Evolutionary conservation across 2,888 invertebrate species (phyloP), one percentile per base, ranked within the genome.

Genomic region (Venusia cambrica): DNA sequence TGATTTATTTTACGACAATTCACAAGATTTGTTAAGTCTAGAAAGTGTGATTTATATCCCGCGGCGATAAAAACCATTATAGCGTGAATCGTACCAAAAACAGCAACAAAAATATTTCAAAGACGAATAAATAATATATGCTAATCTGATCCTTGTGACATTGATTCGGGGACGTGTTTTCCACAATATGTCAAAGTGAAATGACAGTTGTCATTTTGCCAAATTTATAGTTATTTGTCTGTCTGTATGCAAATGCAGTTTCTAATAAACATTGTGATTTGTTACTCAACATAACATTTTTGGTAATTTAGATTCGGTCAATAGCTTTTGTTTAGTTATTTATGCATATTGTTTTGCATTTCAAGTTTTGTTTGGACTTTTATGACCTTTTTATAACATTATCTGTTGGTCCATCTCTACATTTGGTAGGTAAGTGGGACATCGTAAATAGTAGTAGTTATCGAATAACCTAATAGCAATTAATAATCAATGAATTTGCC

Each of bases 191-290:
- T 52, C 50, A 51, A 11, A 14, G 26, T 10, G 24, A 38, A 42
- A 38, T 50, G 57, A 48, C 51, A 51, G 20, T 48, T 45, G 40
- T 51, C 42, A 46, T 45, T 34, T 29, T 5, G 24, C 30, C 40
- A 51, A 49, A 54, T 54, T 52, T 50, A 45, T 38, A 40, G 48
- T 45, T 41, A 44, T 31, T 45, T 43, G 31, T 20, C 16, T 14
- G 29, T 38, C 30, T 32, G 17, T 26, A 37, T 39, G 27, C 8
- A 35, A 32, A 30, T 27, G 35, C 24, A 28, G 25, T 22, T 37
- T 41, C 39, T 34, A 17, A 30, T 18, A 35, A 27, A 34, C 27
- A 37, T 38, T 36, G 6, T 24, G 25, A 37, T 45, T 37, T 32
- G 20, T 14, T 28, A 14, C 32, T 21, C 17, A n/a, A 7, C 8